Conservation (phyloP, 2,797 vertebrate species). For the Phoxinus dragarum region DNA sequence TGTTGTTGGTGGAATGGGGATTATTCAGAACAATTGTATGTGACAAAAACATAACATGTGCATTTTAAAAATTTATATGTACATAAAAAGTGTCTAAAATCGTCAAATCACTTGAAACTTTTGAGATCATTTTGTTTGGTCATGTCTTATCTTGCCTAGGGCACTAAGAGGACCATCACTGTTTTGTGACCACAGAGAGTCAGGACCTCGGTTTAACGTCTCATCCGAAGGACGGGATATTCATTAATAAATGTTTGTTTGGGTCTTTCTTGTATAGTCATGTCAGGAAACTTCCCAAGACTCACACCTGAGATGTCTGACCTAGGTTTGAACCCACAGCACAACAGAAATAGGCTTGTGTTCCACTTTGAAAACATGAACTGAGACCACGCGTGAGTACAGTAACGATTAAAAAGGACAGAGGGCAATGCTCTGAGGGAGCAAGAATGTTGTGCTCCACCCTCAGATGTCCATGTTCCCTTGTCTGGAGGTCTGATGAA, state of each 20-base stretch:
- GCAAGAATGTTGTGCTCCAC: neutral
- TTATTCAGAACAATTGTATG: neutral
- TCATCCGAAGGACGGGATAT: neutral
- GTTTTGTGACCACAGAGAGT: no score
- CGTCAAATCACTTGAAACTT: neutral
- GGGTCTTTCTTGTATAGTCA: neutral
- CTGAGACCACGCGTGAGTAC: neutral
- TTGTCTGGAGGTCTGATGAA: neutral
- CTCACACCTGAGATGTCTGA: neutral
- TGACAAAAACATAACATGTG: neutral
- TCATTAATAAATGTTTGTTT: neutral
- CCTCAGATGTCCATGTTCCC: neutral
- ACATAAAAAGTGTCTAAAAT: neutral
- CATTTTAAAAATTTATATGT: neutral
- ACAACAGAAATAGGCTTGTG: neutral
- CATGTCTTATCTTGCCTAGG: neutral
- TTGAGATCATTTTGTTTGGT: neutral
- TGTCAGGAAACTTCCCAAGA: neutral
- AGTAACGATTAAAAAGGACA: neutral
- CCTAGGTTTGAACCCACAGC: neutral
- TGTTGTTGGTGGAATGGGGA: neutral
- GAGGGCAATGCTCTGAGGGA: neutral
- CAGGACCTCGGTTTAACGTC: no score
- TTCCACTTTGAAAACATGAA: slow-evolving; percentile 12
- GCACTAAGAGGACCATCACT: neutral